Conservation (phyloP, 2,888 invertebrate genomes). For the Lomographa bimaculata region DNA sequence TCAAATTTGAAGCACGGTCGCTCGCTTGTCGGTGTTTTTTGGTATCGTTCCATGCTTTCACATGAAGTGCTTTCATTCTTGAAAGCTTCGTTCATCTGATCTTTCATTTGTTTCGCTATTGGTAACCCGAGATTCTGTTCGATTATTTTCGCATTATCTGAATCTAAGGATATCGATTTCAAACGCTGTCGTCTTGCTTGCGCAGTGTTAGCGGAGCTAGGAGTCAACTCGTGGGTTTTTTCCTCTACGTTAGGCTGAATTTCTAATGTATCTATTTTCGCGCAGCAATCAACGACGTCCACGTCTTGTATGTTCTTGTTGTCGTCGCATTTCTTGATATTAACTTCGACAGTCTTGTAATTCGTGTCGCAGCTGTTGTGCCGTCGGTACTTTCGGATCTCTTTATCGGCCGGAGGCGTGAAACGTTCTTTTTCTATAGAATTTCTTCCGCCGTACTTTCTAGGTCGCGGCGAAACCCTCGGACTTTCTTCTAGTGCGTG, state of each 20-base stretch:
- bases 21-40: conserved; percentile 59
- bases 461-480: conserved; percentile 58
- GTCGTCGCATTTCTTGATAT: conserved; percentile 57
- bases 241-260: conserved; percentile 56
- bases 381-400: conserved; percentile 63
- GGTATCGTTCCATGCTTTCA: conserved; percentile 65
- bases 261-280: conserved; percentile 59
- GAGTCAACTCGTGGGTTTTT: conserved; percentile 50
- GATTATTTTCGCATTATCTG: conserved; percentile 82
- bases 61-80: conserved; percentile 73
- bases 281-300: conserved; percentile 73
- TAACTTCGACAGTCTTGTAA: conserved; percentile 67
- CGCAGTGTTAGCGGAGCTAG: conserved; percentile 56
- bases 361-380: conserved; percentile 73
- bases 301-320: conserved; percentile 53
- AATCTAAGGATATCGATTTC: conserved; percentile 83
- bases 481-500: conserved; percentile 46
- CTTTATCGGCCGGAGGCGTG: conserved; percentile 73
- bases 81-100: conserved; percentile 77
- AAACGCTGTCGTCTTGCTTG: conserved; percentile 76
- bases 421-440: conserved; percentile 71
- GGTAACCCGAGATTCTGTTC: conserved; percentile 82
- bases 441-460: conserved; percentile 69
- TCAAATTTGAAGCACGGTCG: conserved; percentile 72
- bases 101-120: conserved; percentile 79